Evolutionary conservation across 2,113 vertebrate genomes (phyloP), one percentile per base, ranked within the genome.

Genomic region (Tragelaphus strepsiceros): DNA sequence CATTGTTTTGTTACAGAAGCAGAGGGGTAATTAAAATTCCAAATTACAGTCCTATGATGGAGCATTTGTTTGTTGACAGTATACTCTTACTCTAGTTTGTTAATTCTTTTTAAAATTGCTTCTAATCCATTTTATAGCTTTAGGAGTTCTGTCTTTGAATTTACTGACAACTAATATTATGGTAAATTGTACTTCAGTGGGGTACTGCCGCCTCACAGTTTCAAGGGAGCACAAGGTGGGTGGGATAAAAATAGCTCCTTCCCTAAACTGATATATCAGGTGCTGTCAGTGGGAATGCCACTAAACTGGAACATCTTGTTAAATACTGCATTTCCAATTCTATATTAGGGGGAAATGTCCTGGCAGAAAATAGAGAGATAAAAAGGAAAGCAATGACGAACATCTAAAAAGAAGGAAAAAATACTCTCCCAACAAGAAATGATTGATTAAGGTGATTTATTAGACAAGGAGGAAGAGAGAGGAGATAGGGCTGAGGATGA

Each of bases 51-150:
- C 98, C 99, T 99, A 99, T 99, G 99, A 99, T 99, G 99, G 99
- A 99, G 98, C 99, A 99, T 99, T 99, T 99, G 99, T 99, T 99
- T 99, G 99, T 99, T 99, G 99, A 99, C 99, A 99, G 99, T 99
- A 98, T 99, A 99, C 99, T 99, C 99, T 99, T 99, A 99, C 98
- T 99, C 98, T 99, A 99, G 99, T 99, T 99, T 99, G 99, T 99
- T 99, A 99, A 99, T 99, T 99, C 99, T 99, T 99, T 99, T 99
- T 99, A 98, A 99, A 99, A 99, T 99, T 98, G 99, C 98, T 99
- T 99, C 99, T 99, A 99, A 99, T 99, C 99, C 99, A 99, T 99
- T 99, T 99, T 99, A 99, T 99, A 98, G 99, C 99, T 99, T 99
- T 98, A 99, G 98, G 98, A 99, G 98, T 98, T 98, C 98, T 77